Percentiles rank a stretch among this genome's conserved stretches.
phyloP scores from a whole-genome alignment of 2,797 vertebrate species.

The Pitangus sulphuratus region DNA sequence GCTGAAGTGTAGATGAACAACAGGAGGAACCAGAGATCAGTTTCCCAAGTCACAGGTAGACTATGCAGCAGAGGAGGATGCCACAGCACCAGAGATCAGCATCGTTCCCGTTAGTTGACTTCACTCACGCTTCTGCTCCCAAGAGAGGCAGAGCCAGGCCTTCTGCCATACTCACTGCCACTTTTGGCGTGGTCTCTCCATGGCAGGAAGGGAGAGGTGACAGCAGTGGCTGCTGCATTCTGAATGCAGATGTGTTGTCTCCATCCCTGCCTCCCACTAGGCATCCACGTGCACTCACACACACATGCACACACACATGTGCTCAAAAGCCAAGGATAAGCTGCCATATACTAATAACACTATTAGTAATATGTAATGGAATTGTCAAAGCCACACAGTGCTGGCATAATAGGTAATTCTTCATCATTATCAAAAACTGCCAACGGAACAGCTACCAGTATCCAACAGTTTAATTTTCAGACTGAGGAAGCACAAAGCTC shows the following conservation, averaged over 20 bases:
- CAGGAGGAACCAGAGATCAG: neutral
- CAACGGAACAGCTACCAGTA: conserved; percentile 5
- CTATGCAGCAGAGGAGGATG: neutral
- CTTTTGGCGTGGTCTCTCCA: neutral
- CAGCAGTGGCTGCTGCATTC: neutral
- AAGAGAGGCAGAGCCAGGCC: neutral
- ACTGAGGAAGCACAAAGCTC: neutral
- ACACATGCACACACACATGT: neutral
- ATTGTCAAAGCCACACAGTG: conserved; percentile 49
- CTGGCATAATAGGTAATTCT: conserved; percentile 54
- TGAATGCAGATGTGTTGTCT: neutral
- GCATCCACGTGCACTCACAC: neutral
- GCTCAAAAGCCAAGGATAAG: neutral
- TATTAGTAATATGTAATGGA: conserved; percentile 66
- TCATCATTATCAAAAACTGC: conserved; percentile 65
- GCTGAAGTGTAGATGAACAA: neutral
- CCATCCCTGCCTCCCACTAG: neutral
- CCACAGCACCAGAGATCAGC: neutral
- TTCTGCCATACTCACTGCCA: neutral
- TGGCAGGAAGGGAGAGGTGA: neutral
- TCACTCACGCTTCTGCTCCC: neutral
- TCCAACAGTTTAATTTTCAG: conserved; percentile 31
- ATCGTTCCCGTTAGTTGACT: neutral
- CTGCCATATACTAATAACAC: conserved; percentile 53
- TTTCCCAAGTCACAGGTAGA: neutral